Percentiles rank a stretch among this genome's conserved stretches.
phyloP scores from a whole-genome alignment of 2,113 vertebrate species.

The Camelus bactrianus region DNA sequence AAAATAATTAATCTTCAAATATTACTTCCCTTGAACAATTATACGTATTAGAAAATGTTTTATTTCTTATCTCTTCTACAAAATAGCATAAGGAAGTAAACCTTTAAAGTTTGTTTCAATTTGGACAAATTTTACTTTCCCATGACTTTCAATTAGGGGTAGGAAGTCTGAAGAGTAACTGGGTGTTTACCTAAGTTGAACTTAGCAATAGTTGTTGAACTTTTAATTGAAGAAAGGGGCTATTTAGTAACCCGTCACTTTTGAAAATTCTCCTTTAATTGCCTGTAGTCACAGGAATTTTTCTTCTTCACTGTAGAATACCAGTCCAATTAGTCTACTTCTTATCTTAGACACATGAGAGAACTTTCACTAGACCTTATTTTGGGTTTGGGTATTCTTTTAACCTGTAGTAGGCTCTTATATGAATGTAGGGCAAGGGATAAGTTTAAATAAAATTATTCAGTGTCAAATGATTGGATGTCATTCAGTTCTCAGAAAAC shows the following conservation, averaged over 20 bases:
- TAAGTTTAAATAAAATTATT: slow-evolving; percentile 25
- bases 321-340: background rate
- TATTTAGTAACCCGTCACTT: background rate
- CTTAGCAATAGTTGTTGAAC: background rate
- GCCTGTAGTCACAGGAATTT: background rate
- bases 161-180: background rate
- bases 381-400: background rate
- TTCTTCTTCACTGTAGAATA: background rate
- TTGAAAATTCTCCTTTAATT: slow-evolving; percentile 21
- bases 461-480: background rate
- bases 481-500: background rate
- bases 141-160: background rate
- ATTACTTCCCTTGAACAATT: slow-evolving; percentile 13
- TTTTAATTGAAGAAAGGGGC: slow-evolving; percentile 3
- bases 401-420: background rate
- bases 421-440: background rate
- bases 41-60: background rate
- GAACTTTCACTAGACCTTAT: slow-evolving; percentile 4
- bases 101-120: background rate
- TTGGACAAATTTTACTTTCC: background rate
- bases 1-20: slow-evolving; percentile 1
- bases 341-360: background rate
- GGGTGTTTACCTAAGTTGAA: background rate
- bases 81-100: slow-evolving; percentile 31
- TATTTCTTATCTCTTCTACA: background rate